Conservation (phyloP, 2,113 vertebrate species). For the Progne subis region DNA sequence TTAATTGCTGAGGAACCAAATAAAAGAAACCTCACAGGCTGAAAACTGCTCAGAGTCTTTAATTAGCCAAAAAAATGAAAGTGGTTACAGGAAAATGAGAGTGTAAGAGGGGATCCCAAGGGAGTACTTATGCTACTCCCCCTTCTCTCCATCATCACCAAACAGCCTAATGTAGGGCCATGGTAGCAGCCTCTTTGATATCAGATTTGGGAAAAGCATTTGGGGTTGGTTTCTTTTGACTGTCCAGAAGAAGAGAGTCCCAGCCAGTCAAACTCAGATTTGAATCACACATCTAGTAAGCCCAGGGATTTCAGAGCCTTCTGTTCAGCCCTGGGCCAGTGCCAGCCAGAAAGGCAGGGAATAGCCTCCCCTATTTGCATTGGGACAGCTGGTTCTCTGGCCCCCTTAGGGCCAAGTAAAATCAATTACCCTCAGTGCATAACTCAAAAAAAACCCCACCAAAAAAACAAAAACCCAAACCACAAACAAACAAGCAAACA, state of each 20-base stretch:
- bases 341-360: not conserved
- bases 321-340: accelerated
- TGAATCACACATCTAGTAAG: not conserved
- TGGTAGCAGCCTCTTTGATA: not conserved
- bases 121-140: not conserved
- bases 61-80: constrained; percentile 75
- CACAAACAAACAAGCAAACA: too few relatives aligned
- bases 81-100: constrained; percentile 69
- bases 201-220: not conserved
- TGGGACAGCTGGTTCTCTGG: not conserved
- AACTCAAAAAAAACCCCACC: not conserved
- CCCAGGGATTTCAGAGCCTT: not conserved
- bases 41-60: constrained; percentile 74
- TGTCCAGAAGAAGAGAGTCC: not conserved
- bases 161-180: constrained; percentile 21
- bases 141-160: constrained; percentile 22
- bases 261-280: not conserved
- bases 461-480: not conserved
- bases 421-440: not conserved
- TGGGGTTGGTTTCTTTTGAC: not conserved
- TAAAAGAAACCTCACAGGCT: constrained; percentile 77
- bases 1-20: constrained; percentile 79
- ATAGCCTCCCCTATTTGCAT: not conserved
- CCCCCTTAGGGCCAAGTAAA: not conserved
- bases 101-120: constrained; percentile 49